Evolutionary conservation across 2,113 vertebrate genomes (phyloP).

Genomic region (Apteryx owenii): DNA sequence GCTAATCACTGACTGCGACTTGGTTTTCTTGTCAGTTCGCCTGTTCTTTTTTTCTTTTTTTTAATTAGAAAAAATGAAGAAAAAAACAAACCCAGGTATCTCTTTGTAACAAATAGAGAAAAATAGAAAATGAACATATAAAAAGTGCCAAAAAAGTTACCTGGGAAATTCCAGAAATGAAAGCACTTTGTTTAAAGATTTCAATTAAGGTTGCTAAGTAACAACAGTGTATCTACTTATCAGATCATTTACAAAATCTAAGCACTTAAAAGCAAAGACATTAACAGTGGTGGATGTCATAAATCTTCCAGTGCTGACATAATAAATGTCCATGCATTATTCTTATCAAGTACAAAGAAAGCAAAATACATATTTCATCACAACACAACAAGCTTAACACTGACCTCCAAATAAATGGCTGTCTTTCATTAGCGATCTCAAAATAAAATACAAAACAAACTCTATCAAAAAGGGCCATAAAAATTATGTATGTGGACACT

Average conservation of each 20-base stretch:
- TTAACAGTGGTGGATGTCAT: slow-evolving; percentile 35
- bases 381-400: slow-evolving; percentile 42
- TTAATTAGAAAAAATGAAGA: background rate
- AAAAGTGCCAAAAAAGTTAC: background rate
- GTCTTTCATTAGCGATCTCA: slow-evolving; percentile 63
- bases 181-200: slow-evolving; percentile 27
- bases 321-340: slow-evolving; percentile 51
- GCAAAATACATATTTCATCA: slow-evolving; percentile 63
- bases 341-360: slow-evolving; percentile 68
- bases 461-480: slow-evolving; percentile 61
- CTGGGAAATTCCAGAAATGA: slow-evolving; percentile 36
- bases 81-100: accelerated
- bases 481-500: slow-evolving; percentile 64
- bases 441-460: slow-evolving; percentile 62
- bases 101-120: background rate
- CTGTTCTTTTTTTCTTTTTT: background rate
- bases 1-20: background rate
- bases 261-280: slow-evolving; percentile 38
- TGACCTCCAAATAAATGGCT: slow-evolving; percentile 68
- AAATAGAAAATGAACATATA: background rate
- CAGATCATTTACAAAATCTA: slow-evolving; percentile 54
- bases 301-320: slow-evolving; percentile 12
- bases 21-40: background rate
- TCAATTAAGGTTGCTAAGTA: slow-evolving; percentile 56
- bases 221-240: slow-evolving; percentile 29